Percentiles rank a stretch among this genome's conserved stretches.
Evolutionary conservation across 2,113 vertebrate species (phyloP).

Genomic region (Pyxicephalus adspersus): DNA sequence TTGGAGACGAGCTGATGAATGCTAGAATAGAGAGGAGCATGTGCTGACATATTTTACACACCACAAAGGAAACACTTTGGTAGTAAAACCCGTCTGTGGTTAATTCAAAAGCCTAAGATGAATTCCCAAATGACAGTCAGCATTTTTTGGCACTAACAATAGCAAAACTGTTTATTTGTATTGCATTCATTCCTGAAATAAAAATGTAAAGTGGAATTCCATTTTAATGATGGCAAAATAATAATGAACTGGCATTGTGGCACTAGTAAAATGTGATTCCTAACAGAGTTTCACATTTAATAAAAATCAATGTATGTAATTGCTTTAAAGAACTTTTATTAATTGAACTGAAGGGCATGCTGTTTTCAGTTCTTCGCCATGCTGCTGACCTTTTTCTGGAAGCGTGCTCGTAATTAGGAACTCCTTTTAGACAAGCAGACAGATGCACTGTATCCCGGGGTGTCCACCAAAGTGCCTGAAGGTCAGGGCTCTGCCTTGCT

Average conservation of each 20-base stretch:
- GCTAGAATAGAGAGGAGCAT: no score
- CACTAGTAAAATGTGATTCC: constrained; percentile 59
- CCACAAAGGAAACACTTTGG: constrained; percentile 44
- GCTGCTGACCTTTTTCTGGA: constrained; percentile 29
- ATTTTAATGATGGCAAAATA: constrained; percentile 56
- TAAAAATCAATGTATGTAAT: constrained; percentile 68
- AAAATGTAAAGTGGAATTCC: no score
- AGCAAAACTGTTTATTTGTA: no score
- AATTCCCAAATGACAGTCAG: no score
- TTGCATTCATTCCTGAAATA: no score
- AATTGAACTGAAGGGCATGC: constrained; percentile 53
- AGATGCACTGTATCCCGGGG: constrained; percentile 26
- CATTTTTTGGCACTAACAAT: no score
- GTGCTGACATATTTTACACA: no score
- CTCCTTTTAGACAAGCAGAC: constrained; percentile 49
- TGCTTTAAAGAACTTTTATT: constrained; percentile 59
- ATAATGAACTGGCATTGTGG: constrained; percentile 63
- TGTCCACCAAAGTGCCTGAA: constrained; percentile 38
- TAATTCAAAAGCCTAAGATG: no score
- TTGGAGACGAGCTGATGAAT: no score
- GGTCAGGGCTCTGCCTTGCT: constrained; percentile 31
- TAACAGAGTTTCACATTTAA: constrained; percentile 64
- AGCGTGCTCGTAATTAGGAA: constrained; percentile 34
- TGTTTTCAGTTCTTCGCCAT: constrained; percentile 27
- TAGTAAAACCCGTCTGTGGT: constrained; percentile 32